These are phyloP conservation scores for Drosophila arizonae DNA, from an alignment of 1,140 invertebrate species.

Conservation along the genomic window DNA sequence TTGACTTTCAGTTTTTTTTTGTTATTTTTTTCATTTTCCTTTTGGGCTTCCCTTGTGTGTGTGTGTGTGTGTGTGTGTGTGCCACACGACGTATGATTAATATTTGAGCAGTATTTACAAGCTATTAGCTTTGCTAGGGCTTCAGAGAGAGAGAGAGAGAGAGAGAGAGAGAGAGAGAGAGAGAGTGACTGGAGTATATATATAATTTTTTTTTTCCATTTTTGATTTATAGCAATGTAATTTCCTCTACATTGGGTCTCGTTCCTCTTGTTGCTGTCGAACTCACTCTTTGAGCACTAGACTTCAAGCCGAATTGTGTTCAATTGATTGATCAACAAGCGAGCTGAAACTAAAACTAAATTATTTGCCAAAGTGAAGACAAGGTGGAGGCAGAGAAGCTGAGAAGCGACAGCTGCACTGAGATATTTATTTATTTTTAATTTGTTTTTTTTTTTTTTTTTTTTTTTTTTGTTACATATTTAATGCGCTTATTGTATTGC, in stretches of 20 bases:
- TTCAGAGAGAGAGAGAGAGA: too few species aligned
- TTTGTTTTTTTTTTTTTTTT: neutral
- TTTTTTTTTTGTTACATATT: neutral
- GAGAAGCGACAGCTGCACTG: neutral
- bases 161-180: neutral
- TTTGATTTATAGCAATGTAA: neutral
- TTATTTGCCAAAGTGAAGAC: too few species aligned
- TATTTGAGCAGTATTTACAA: constrained; percentile 5
- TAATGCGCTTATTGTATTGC: neutral
- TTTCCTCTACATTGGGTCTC: neutral
- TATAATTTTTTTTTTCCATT: neutral
- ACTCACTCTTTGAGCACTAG: too few species aligned
- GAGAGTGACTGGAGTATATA: too few species aligned
- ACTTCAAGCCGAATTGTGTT: too few species aligned
- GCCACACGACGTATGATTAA: constrained; percentile 9
- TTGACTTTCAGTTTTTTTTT: too few species aligned
- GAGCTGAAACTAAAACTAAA: too few species aligned
- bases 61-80: neutral
- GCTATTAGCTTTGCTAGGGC: neutral
- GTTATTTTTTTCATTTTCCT: neutral
- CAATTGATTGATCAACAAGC: too few species aligned
- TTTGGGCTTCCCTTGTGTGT: neutral
- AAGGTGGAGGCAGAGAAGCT: too few species aligned
- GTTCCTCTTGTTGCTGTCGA: too few species aligned
- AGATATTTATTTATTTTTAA: neutral